Evolutionary conservation across 2,113 vertebrate genomes (phyloP).

Genomic region (Mobula hypostoma): DNA sequence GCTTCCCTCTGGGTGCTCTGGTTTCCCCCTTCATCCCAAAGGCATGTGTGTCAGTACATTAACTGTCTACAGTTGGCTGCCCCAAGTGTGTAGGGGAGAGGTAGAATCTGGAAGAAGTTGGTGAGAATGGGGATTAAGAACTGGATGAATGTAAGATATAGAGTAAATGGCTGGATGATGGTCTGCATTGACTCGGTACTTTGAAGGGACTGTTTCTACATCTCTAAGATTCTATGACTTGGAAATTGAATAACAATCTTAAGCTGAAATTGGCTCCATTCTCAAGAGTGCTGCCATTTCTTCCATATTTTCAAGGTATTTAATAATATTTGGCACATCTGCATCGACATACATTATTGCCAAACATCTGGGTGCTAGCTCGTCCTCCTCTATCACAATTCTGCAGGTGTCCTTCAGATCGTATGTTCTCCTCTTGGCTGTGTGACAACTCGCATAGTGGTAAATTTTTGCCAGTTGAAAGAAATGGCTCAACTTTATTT

Average conservation of each 20-base stretch:
- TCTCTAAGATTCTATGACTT: too few species aligned
- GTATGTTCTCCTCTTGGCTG: constrained; percentile 40
- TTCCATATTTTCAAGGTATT: constrained; percentile 48
- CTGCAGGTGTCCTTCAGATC: constrained; percentile 41
- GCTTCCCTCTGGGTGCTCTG: too few species aligned
- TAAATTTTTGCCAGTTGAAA: constrained; percentile 40
- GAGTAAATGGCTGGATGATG: too few species aligned
- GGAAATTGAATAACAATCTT: neutral
- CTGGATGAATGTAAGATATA: too few species aligned
- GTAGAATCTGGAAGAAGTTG: too few species aligned
- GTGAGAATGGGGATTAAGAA: too few species aligned
- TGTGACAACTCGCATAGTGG: constrained; percentile 42
- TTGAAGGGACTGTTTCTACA: too few species aligned
- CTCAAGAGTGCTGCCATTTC: constrained; percentile 43
- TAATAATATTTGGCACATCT: constrained; percentile 43
- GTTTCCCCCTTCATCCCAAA: too few species aligned
- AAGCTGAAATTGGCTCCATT: constrained; percentile 37
- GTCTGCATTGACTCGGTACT: too few species aligned
- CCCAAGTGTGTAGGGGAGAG: too few species aligned
- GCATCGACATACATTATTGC: constrained; percentile 40
- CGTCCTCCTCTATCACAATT: constrained; percentile 40
- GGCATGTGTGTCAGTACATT: too few species aligned
- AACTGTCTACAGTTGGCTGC: too few species aligned
- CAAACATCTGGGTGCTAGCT: constrained; percentile 21
- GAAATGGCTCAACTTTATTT: constrained; percentile 38